Evolutionary conservation across 2,797 vertebrate species (phyloP), one percentile per base, ranked within the genome.

Genomic region (Coracias cyanogaster): DNA sequence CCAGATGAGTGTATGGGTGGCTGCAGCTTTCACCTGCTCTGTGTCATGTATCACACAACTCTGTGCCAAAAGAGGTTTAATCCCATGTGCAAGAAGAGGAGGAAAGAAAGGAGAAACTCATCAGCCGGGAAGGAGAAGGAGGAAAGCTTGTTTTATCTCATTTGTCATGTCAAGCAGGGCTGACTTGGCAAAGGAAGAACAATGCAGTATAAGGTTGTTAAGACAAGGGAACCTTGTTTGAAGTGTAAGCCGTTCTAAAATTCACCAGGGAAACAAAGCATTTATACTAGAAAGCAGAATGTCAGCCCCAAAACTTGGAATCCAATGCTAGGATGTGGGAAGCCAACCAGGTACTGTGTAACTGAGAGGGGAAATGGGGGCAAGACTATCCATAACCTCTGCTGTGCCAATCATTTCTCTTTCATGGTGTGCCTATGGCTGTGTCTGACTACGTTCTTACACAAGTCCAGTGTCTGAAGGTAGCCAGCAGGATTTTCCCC

Each of bases 391-490:
- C 18, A 31, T 15, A 49, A 69, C 25, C 10, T 72, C 8, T 4
- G 12, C 28, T 60, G 12, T 0, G 9, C 22, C 49, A 76, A 79
- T 33, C 0, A 14, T 60, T 92, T 71, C 29, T 43, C 5, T 64
- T 71, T 28, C 37, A 29, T 43, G 31, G 17, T 61, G 22, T 28
- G 29, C 18, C 37, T 15, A 10, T 2, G 3, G 14, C 31, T n/a
- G 6, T 57, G 35, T 37, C 37, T 41, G 57, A 11, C 13, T 45
- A 20, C 25, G 6, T 51, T 81, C 31, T 43, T 31, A 31, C 13
- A 26, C 0, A 0, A 35, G 15, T 25, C 15, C 26, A 62, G 33
- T 7, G 19, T 25, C 43, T 48, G 33, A 41, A 58, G n/a, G 3
- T 3, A 76, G 6, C 43, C 79, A 76, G 55, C 13, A 69, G 33